phyloP scores from a whole-genome alignment of 1,140 invertebrate genomes.

The Nephila pilipes region DNA sequence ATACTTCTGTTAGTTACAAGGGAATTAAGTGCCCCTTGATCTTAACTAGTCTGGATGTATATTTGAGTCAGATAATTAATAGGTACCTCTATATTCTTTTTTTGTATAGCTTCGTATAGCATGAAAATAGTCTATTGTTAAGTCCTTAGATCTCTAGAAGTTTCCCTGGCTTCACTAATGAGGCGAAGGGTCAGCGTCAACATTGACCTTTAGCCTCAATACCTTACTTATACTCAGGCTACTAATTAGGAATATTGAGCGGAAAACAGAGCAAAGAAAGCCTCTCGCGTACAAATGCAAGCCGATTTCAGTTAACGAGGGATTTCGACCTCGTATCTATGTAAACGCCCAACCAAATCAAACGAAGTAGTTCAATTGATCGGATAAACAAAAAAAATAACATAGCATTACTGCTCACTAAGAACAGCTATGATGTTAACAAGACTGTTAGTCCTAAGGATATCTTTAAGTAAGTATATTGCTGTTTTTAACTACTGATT shows the following conservation, averaged over 20 bases:
- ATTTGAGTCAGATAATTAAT: too few relatives aligned
- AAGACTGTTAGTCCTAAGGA: background rate
- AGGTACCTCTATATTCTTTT: background rate
- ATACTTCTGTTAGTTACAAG: too few relatives aligned
- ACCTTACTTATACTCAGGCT: background rate
- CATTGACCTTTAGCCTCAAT: conserved; percentile 13
- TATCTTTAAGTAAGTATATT: background rate
- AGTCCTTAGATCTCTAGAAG: background rate
- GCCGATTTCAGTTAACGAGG: conserved; percentile 31
- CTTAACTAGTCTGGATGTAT: too few relatives aligned
- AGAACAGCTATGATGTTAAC: background rate
- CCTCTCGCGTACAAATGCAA: background rate
- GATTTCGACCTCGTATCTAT: conserved; percentile 21
- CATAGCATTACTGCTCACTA: background rate
- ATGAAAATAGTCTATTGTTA: conserved; percentile 1
- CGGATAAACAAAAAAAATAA: background rate
- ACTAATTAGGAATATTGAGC: conserved; percentile 33
- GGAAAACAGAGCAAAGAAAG: conserved; percentile 22
- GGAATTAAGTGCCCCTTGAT: too few relatives aligned
- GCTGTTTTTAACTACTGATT: background rate
- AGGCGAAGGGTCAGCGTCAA: conserved; percentile 24
- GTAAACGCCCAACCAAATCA: conserved; percentile 22
- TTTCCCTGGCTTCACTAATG: background rate
- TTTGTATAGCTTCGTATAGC: background rate
- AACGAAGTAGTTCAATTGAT: background rate